Evolutionary conservation across 2,113 vertebrate species (phyloP).

Genomic region (Antigone vipio): DNA sequence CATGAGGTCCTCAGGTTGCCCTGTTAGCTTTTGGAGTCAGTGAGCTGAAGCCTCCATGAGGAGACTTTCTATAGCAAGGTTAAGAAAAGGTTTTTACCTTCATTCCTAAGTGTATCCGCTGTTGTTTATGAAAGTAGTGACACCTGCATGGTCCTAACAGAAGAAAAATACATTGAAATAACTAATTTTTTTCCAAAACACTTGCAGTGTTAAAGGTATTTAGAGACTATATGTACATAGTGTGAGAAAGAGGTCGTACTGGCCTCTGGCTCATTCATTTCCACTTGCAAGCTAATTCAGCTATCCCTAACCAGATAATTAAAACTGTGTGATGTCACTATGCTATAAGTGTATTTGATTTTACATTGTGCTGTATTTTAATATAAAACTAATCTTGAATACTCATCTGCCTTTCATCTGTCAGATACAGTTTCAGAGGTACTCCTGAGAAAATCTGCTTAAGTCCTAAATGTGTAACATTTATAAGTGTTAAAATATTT

Average conservation of each 20-base stretch:
- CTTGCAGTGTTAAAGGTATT: neutral
- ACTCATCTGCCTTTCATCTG: neutral
- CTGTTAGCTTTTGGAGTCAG: neutral
- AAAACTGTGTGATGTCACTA: neutral
- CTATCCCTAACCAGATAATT: neutral
- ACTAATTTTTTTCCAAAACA: neutral
- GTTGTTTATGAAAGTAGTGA: neutral
- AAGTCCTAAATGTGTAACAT: neutral
- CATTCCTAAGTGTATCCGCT: neutral
- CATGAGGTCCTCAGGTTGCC: neutral
- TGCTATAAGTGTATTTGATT: neutral
- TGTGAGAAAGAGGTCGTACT: neutral
- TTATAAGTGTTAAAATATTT: neutral
- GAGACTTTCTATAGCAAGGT: neutral
- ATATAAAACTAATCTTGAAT: neutral
- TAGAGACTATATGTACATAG: neutral
- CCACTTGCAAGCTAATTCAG: neutral
- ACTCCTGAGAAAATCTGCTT: neutral
- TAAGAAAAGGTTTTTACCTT: neutral
- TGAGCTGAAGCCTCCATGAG: neutral
- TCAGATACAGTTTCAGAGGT: neutral
- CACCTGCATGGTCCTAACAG: neutral
- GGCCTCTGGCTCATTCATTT: neutral
- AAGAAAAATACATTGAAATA: neutral
- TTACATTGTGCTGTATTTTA: neutral